Base-by-base conservation (phyloP, 2,888 invertebrate species). In the Drosophila mettleri region DNA sequence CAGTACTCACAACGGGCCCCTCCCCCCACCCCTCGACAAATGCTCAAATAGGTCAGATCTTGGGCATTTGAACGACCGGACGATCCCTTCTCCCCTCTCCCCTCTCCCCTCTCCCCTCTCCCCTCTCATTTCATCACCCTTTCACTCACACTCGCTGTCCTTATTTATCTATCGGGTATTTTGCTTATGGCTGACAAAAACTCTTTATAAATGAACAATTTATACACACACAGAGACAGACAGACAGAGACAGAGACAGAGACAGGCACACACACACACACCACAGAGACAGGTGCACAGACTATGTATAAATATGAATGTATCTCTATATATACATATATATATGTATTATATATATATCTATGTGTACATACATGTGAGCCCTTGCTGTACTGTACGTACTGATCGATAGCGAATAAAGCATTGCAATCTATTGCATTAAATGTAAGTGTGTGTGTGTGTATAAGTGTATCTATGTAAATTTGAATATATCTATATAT, bases 41-140 rank as follows among this genome's bases (percentile, higher is more conserved):
- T 29, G 79, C 67, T 58, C 61, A 58, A 59, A 54, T 64, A 14
- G 16, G 20, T n/a, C 33, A 31, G 78, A 67, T 58, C 53, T 12
- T 65, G 43, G 33, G 65, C 73, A 82, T 68, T 31, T 16, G 29
- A 55, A 69, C 73, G 76, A 75, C 81, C 71, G 45, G 16, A 39
- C 51, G 27, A 18, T 10, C 7, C 5, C 48, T 10, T 6, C 6
- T 38, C 12, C 12, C 12, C 2, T 1, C 14, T 9, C 24, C 27
- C 24, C n/a, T 5, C 10, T 27, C 10, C 12, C 1, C 14, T 18
- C 16, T 39, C 22, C 12, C 12, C 2, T 1, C 14, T 9, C 24
- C 27, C 24, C n/a, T 5, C 10, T 27, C 10, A n/a, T n/a, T n/a
- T n/a, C n/a, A n/a, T n/a, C n/a, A n/a, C 12, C 1, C 14, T 18